Conservation (phyloP, 2,113 vertebrate genomes). For the Cettia cetti region DNA sequence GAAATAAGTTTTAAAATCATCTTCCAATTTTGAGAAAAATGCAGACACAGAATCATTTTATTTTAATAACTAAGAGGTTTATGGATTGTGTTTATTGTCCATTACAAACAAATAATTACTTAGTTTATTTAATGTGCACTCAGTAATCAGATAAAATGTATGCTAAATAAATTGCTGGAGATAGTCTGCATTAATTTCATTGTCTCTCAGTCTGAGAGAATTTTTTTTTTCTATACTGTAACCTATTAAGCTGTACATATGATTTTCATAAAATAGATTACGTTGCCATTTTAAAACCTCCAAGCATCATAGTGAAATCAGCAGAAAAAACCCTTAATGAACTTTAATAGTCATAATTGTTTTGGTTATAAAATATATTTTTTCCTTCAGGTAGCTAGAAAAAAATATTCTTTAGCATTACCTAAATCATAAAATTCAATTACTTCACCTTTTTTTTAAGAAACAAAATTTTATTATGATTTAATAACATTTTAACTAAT, state of each 20-base stretch:
- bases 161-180: conserved; percentile 16
- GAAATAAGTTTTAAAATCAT: background rate
- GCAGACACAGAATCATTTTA: background rate
- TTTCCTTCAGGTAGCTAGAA: background rate
- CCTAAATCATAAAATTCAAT: conserved; percentile 31
- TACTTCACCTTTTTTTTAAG: conserved; percentile 14
- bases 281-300: conserved; percentile 25
- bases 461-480: background rate
- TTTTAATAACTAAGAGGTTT: background rate
- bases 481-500: conserved; percentile 46
- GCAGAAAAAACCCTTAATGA: conserved; percentile 36
- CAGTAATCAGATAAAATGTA: conserved; percentile 4
- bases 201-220: background rate
- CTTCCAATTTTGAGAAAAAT: background rate
- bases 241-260: background rate
- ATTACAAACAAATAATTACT: conserved; percentile 17
- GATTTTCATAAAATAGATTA: conserved; percentile 1
- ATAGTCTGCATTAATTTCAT: background rate
- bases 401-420: background rate
- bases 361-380: conserved; percentile 40
- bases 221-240: background rate
- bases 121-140: background rate
- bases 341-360: conserved; percentile 43
- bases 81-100: background rate
- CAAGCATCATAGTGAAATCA: conserved; percentile 28